Percentiles rank a stretch among this genome's conserved stretches.
Evolutionary conservation across 1,140 invertebrate genomes (phyloP).

Genomic region (Hypothenemus hampei): DNA sequence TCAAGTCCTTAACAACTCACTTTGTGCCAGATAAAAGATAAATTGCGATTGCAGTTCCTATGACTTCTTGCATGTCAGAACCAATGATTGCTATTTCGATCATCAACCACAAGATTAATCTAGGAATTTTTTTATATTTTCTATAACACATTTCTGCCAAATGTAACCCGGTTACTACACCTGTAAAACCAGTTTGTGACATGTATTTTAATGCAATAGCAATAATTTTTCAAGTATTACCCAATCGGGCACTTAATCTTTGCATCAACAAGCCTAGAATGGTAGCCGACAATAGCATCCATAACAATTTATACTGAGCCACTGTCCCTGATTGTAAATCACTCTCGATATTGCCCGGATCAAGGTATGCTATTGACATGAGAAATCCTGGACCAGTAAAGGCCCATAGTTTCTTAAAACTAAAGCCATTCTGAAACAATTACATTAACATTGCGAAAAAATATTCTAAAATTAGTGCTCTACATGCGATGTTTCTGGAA

Average conservation of each 20-base stretch:
- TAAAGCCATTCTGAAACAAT: slow-evolving; percentile 58
- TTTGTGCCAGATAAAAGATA: slow-evolving; percentile 78
- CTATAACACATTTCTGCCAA: slow-evolving; percentile 79
- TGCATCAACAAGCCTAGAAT: slow-evolving; percentile 85
- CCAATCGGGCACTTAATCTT: slow-evolving; percentile 76
- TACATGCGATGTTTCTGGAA: slow-evolving; percentile 51
- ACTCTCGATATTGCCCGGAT: slow-evolving; percentile 92
- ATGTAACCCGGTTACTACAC: slow-evolving; percentile 61
- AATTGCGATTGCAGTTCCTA: slow-evolving; percentile 87
- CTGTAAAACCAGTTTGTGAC: slow-evolving; percentile 29
- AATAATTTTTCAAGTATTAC: slow-evolving; percentile 39
- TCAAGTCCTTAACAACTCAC: slow-evolving; percentile 63
- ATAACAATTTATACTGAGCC: slow-evolving; percentile 77
- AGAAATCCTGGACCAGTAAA: slow-evolving; percentile 91
- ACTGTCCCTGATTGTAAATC: slow-evolving; percentile 81
- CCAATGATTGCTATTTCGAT: slow-evolving; percentile 93
- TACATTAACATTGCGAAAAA: no score
- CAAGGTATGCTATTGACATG: slow-evolving; percentile 92
- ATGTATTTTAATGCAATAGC: neutral
- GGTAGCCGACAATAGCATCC: slow-evolving; percentile 85
- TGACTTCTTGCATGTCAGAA: slow-evolving; percentile 92
- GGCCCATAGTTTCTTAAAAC: slow-evolving; percentile 86
- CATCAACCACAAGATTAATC: slow-evolving; percentile 87
- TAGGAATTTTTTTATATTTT: slow-evolving; percentile 73
- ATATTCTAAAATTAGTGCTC: neutral